Conservation (phyloP, 2,797 vertebrate genomes). For the Apogon talboti region DNA sequence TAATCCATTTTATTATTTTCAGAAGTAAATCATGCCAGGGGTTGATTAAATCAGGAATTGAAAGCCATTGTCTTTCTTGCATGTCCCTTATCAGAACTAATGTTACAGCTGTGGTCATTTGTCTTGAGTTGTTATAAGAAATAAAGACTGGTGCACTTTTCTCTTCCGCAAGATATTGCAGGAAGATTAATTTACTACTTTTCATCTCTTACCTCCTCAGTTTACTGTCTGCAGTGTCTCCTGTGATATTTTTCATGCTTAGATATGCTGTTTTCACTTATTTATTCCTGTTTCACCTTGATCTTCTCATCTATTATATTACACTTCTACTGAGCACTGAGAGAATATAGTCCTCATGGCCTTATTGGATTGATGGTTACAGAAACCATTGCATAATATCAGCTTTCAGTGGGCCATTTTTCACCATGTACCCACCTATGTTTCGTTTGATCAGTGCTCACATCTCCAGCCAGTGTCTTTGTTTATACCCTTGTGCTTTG, state of each 20-base stretch:
- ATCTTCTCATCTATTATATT: slow-evolving; percentile 82
- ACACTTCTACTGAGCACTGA: slow-evolving; percentile 70
- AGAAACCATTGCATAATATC: slow-evolving; percentile 84
- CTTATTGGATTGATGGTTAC: slow-evolving; percentile 82
- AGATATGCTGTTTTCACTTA: slow-evolving; percentile 83
- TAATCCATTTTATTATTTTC: slow-evolving; percentile 94
- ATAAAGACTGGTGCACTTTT: slow-evolving; percentile 89
- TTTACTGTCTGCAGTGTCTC: slow-evolving; percentile 79
- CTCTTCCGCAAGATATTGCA: slow-evolving; percentile 83
- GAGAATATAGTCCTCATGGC: slow-evolving; percentile 76
- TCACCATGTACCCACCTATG: slow-evolving; percentile 73
- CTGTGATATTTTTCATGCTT: slow-evolving; percentile 83
- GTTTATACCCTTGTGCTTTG: slow-evolving; percentile 73
- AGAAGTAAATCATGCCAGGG: slow-evolving; percentile 87
- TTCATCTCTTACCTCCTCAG: slow-evolving; percentile 81
- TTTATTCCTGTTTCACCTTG: slow-evolving; percentile 85
- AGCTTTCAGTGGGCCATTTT: slow-evolving; percentile 79
- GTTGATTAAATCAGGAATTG: slow-evolving; percentile 95
- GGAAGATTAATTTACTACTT: slow-evolving; percentile 90
- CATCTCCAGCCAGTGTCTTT: slow-evolving; percentile 64
- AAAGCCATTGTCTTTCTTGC: slow-evolving; percentile 89
- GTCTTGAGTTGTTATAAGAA: slow-evolving; percentile 90
- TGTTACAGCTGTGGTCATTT: slow-evolving; percentile 85
- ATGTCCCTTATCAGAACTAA: slow-evolving; percentile 89
- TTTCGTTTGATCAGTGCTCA: slow-evolving; percentile 77